These are phyloP conservation scores for Strix aluco DNA, from an alignment of 2,113 vertebrate genomes.

Conservation along the genomic window DNA sequence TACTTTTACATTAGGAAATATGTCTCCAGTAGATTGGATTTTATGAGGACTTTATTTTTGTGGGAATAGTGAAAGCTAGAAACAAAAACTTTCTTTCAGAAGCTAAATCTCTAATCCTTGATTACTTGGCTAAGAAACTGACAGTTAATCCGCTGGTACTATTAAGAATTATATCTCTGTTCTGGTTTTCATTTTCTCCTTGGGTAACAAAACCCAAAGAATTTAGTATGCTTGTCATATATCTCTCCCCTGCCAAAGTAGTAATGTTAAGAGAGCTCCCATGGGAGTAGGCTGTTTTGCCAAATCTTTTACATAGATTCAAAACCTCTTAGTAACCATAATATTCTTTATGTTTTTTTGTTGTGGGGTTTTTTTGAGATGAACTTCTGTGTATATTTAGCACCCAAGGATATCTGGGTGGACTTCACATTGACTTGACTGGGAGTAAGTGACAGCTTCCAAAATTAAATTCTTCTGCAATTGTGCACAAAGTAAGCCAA, in stretches of 20 bases:
- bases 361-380: not conserved
- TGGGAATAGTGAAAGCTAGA: not conserved
- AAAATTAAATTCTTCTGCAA: not conserved
- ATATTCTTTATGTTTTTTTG: not conserved
- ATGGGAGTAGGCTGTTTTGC: not conserved
- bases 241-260: not conserved
- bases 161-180: not conserved
- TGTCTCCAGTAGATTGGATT: not conserved
- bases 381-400: not conserved
- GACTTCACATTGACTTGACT: not conserved
- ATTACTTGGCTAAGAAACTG: not conserved
- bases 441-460: not conserved
- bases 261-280: not conserved
- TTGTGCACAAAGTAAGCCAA: not conserved
- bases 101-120: not conserved
- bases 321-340: not conserved
- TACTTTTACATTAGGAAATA: not conserved
- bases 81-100: slow-evolving; percentile 9
- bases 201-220: not conserved
- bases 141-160: not conserved
- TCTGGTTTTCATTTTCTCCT: slow-evolving; percentile 5
- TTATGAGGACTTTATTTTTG: not conserved
- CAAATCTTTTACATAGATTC: not conserved
- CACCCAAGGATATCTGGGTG: not conserved
- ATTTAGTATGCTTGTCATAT: not conserved